Conservation (phyloP, 2,888 invertebrate species). For the Orthosia gothica region DNA sequence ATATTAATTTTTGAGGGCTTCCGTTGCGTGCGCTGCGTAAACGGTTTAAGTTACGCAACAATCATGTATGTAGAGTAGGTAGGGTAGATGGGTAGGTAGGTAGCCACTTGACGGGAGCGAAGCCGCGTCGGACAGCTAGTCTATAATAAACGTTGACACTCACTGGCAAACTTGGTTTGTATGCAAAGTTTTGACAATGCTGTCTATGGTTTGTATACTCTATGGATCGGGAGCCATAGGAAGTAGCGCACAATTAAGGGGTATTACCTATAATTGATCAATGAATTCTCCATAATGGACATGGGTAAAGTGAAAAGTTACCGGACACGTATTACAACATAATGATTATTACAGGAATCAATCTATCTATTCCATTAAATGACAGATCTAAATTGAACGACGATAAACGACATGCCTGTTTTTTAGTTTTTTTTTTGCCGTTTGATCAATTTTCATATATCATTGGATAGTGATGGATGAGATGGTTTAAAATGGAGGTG, state of each 20-base stretch:
- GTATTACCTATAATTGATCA: slow-evolving; percentile 59
- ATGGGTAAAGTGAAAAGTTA: slow-evolving; percentile 60
- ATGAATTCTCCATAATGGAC: slow-evolving; percentile 59
- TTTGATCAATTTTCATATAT: not conserved
- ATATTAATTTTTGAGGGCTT: too few species aligned
- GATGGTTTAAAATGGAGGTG: not conserved
- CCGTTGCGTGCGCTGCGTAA: too few species aligned
- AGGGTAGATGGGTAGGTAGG: too few species aligned
- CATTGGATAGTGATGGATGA: slow-evolving; percentile 2
- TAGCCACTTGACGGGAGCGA: too few species aligned
- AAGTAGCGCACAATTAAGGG: slow-evolving; percentile 54
- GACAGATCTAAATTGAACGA: slow-evolving; percentile 12
- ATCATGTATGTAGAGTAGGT: too few species aligned
- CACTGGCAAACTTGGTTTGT: too few species aligned
- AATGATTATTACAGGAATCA: slow-evolving; percentile 39
- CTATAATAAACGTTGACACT: too few species aligned
- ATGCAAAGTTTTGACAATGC: too few species aligned
- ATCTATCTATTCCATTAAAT: slow-evolving; percentile 33
- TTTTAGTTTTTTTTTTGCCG: not conserved
- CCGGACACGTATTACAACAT: slow-evolving; percentile 13
- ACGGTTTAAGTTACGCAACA: too few species aligned
- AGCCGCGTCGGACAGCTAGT: too few species aligned
- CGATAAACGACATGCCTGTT: not conserved
- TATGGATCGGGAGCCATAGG: slow-evolving; percentile 26
- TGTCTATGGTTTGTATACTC: not conserved